Conservation (phyloP, 2,888 invertebrate species). For the Neoscelio sp. region DNA sequence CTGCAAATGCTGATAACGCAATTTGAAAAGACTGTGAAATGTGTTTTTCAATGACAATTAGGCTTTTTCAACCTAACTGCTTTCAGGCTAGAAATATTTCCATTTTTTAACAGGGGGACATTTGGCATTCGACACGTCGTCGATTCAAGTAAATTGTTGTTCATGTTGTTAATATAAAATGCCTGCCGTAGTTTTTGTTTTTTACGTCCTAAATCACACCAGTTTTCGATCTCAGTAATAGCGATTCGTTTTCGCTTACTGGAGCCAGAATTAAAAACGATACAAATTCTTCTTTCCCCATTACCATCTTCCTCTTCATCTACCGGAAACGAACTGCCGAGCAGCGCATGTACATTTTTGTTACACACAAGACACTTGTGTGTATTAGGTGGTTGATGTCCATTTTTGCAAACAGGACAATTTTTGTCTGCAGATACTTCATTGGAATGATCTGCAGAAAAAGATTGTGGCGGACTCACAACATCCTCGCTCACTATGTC, state of each 20-base stretch:
- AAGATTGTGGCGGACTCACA: neutral
- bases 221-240: neutral
- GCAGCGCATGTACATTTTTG: conserved; percentile 23
- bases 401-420: conserved; percentile 21
- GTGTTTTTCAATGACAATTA: conserved; percentile 15
- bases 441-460: too few relatives aligned
- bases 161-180: neutral
- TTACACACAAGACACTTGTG: conserved; percentile 20
- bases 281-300: conserved; percentile 32
- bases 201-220: neutral
- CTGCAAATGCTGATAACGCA: too few relatives aligned
- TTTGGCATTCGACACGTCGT: neutral
- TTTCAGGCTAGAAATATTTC: neutral
- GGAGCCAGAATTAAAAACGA: neutral
- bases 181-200: too few relatives aligned
- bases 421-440: neutral
- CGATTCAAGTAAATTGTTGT: too few relatives aligned
- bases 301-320: conserved; percentile 42
- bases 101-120: conserved; percentile 7
- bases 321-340: conserved; percentile 9
- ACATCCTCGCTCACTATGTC: too few relatives aligned
- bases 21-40: too few relatives aligned
- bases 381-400: conserved; percentile 12
- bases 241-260: neutral
- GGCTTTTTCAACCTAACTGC: neutral